Evolutionary conservation across 1,140 invertebrate genomes (phyloP).

Genomic region (Manduca sexta): DNA sequence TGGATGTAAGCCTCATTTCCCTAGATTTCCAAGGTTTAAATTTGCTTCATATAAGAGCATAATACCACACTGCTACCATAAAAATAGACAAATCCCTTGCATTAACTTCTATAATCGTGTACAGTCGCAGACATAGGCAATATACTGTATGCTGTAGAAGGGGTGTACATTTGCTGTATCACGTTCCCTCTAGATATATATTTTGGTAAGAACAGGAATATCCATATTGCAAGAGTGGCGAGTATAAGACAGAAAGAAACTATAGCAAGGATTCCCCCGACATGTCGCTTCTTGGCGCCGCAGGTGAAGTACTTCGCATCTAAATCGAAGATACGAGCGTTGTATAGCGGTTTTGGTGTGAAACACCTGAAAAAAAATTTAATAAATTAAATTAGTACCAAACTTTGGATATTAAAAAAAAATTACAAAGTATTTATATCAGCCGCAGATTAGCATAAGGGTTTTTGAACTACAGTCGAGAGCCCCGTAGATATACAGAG

Average conservation of each 20-base stretch:
- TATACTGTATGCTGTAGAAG: slow-evolving; percentile 31
- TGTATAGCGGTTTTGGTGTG: slow-evolving; percentile 37
- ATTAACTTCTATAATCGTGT: neutral
- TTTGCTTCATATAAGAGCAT: too few relatives aligned
- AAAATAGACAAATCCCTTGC: too few relatives aligned
- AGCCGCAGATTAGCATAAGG: too few relatives aligned
- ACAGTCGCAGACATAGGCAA: slow-evolving; percentile 26
- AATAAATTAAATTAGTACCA: too few relatives aligned
- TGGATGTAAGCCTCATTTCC: too few relatives aligned
- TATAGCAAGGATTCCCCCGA: slow-evolving; percentile 29
- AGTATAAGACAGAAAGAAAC: slow-evolving; percentile 34
- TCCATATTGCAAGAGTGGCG: slow-evolving; percentile 35
- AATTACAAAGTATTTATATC: too few relatives aligned
- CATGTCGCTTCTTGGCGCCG: slow-evolving; percentile 5
- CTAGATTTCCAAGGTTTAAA: too few relatives aligned
- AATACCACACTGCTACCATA: too few relatives aligned
- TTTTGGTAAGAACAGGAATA: slow-evolving; percentile 39
- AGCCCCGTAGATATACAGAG: too few relatives aligned
- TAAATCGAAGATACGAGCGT: slow-evolving; percentile 48
- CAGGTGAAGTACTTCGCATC: slow-evolving; percentile 44
- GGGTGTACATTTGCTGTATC: slow-evolving; percentile 21
- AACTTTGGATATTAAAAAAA: too few relatives aligned
- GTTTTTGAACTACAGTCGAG: too few relatives aligned
- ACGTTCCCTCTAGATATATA: slow-evolving; percentile 24
- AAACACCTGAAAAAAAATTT: slow-evolving; percentile 48